Evolutionary conservation across 2,888 invertebrate genomes (phyloP).

Genomic region (Odontocolon sp.): DNA sequence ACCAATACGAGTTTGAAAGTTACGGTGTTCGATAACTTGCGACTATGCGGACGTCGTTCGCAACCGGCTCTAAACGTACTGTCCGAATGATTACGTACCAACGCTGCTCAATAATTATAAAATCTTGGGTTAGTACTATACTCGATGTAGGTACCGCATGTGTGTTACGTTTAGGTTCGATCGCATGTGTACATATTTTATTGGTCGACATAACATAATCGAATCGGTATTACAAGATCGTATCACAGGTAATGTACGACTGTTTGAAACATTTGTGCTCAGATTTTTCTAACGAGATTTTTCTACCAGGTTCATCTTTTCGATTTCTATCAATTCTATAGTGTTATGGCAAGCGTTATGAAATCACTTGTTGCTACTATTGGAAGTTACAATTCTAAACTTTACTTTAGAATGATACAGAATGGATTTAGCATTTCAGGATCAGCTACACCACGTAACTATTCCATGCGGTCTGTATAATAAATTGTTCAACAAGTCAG

Average conservation of each 20-base stretch:
- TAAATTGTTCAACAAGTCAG: too few species aligned
- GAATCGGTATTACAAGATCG: not conserved
- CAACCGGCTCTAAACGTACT: constrained; percentile 9
- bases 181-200: not conserved
- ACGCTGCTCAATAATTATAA: constrained; percentile 36
- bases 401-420: too few species aligned
- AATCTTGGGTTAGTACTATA: constrained; percentile 31
- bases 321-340: not conserved
- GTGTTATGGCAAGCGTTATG: not conserved
- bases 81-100: constrained; percentile 38
- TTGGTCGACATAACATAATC: not conserved
- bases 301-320: too few species aligned
- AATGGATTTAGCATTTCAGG: too few species aligned
- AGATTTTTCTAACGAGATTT: too few species aligned
- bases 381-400: too few species aligned
- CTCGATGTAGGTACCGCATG: not conserved
- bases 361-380: not conserved
- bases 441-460: constrained; percentile 60
- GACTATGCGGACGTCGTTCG: constrained; percentile 1
- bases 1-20: constrained; percentile 22
- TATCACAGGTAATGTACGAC: not conserved
- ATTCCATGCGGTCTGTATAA: constrained; percentile 64
- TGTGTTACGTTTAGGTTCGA: constrained; percentile 9
- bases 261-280: not conserved
- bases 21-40: constrained; percentile 8